Evolutionary conservation across 2,113 vertebrate genomes (phyloP).

Genomic region (Edolisoma coerulescens): DNA sequence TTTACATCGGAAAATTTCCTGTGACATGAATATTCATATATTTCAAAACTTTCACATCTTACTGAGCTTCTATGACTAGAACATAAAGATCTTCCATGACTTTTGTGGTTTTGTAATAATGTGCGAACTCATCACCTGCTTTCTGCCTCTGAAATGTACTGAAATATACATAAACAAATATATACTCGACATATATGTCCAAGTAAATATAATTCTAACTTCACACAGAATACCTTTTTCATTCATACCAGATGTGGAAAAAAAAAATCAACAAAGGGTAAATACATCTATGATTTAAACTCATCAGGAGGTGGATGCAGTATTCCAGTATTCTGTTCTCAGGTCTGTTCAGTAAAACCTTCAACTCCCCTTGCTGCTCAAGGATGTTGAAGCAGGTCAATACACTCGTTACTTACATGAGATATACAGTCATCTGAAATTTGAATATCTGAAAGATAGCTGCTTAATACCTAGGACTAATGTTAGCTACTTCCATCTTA

Average conservation of each 20-base stretch:
- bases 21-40: neutral
- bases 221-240: neutral
- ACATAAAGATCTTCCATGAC: neutral
- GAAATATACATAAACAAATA: neutral
- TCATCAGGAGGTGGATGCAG: accelerated
- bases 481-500: neutral
- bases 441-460: neutral
- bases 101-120: neutral
- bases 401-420: neutral
- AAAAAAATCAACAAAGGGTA: accelerated
- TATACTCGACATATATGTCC: neutral
- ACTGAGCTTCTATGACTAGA: neutral
- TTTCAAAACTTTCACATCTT: neutral
- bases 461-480: neutral
- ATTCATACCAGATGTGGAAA: neutral
- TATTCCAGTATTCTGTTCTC: neutral
- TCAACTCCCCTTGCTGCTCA: neutral
- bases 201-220: neutral
- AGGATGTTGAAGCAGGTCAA: neutral
- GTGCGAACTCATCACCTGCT: neutral
- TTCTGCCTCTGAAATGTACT: neutral
- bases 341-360: neutral
- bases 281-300: neutral
- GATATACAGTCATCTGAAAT: neutral
- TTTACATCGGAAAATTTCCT: neutral